Evolutionary conservation across 2,888 invertebrate species (phyloP), one percentile per base, ranked within the genome.

Genomic region (Microctonus aethiopoides): DNA sequence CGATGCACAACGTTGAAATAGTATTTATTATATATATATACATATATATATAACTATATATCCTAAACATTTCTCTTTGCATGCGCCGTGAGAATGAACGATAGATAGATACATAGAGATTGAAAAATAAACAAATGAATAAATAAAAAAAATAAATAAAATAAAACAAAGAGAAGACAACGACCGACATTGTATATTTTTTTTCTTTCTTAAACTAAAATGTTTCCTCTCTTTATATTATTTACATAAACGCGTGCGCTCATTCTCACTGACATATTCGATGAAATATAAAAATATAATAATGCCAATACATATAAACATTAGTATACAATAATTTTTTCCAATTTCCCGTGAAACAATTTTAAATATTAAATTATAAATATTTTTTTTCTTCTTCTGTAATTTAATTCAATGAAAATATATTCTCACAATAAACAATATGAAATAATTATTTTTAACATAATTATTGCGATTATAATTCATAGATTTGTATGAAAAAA

Each of bases 1-100:
- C 62, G 46, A 62, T 46, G 26, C 34, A 24, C 46, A 41, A n/a
- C 36, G 39, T n/a, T n/a, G n/a, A n/a, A 61, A 36, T n/a, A 39
- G 39, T 39, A 7, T 46, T n/a, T n/a, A 16, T 60, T 29, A 29
- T 7, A 29, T 7, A 29, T 29, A 29, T 7, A 29, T 7, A 57
- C 20, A 59, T 34, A 20, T 7, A 2, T 39, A 11, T 62, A 46
- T 46, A 46, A 16, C 46, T 46, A 4, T 46, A 46, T n/a, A 16
- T 46, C 6, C 16, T 16, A n/a, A 46, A 46, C 46, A 20, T 46
- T 62, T 46, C 41, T 62, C 60, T 60, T 22, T 36, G 39, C 20
- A 36, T 13, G 60, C 36, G 34, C 9, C 60, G 36, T 39, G 60
- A 36, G 36, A 60, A 60, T 16, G 60, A 36, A 39, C 32, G 22